These are phyloP conservation scores for Carassius gibelio DNA, from an alignment of 2,113 vertebrate species.

Conservation along the genomic window DNA sequence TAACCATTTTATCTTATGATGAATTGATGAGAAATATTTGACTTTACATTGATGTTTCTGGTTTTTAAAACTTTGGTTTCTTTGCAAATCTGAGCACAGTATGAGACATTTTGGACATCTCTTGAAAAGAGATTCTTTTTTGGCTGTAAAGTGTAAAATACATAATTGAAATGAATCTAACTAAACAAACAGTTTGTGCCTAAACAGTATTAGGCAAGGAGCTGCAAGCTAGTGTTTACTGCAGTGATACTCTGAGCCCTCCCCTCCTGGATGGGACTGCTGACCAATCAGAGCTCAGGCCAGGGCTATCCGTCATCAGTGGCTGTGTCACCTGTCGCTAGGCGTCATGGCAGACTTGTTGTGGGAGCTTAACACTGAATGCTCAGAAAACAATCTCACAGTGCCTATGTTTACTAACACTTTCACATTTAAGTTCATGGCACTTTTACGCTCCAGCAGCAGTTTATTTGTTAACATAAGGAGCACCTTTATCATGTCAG, in stretches of 20 bases:
- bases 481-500: background rate
- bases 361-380: background rate
- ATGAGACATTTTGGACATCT: too few species aligned
- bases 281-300: conserved; percentile 62
- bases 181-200: conserved; percentile 30
- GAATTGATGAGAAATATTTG: background rate
- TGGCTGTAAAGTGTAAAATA: background rate
- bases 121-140: background rate
- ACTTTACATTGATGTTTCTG: background rate
- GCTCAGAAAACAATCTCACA: conserved; percentile 1
- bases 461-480: background rate
- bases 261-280: conserved; percentile 39
- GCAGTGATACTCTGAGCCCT: conserved; percentile 36
- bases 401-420: conserved; percentile 2
- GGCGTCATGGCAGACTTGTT: conserved; percentile 65
- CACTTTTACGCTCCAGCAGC: background rate
- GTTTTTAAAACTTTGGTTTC: too few species aligned
- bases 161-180: conserved; percentile 26
- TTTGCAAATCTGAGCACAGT: too few species aligned
- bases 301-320: conserved; percentile 57
- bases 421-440: background rate
- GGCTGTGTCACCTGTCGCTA: conserved; percentile 73
- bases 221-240: conserved; percentile 30
- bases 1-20: background rate
- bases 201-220: background rate